Evolutionary conservation across 2,797 vertebrate genomes (phyloP).

Genomic region (Catamblyrhynchus diadema): DNA sequence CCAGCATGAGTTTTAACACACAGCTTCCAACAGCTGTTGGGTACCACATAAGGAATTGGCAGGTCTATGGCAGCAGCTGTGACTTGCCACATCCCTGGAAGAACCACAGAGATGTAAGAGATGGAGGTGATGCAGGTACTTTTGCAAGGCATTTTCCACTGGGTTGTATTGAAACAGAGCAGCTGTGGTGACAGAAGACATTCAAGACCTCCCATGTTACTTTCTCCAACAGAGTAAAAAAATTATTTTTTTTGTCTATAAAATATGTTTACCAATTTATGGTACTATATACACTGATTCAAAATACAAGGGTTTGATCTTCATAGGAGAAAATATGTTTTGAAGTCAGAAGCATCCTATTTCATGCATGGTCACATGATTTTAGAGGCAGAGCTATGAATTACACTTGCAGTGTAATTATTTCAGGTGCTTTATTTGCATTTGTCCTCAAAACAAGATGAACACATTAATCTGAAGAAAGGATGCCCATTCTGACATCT

Average conservation of each 20-base stretch:
- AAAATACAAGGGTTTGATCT: neutral
- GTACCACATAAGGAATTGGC: slow-evolving; percentile 17
- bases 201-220: neutral
- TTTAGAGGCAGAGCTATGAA: neutral
- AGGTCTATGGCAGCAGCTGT: neutral
- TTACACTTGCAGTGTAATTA: neutral
- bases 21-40: slow-evolving; percentile 34
- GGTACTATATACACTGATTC: neutral
- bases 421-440: neutral
- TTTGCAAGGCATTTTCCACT: neutral
- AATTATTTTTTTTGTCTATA: neutral
- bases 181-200: neutral
- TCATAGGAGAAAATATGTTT: neutral
- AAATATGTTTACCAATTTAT: neutral
- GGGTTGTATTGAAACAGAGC: neutral
- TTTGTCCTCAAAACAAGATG: neutral
- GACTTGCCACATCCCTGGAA: neutral
- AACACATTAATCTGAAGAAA: neutral
- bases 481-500: neutral
- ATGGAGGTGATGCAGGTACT: neutral
- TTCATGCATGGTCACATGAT: neutral
- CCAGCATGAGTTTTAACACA: slow-evolving; percentile 20
- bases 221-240: neutral
- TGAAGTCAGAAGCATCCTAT: neutral
- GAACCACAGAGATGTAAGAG: neutral